A percentile compares a stretch with the other conserved stretches of the same genome.
Conservation (phyloP, 2,113 vertebrate genomes). For the Rhadina sibilatrix region DNA sequence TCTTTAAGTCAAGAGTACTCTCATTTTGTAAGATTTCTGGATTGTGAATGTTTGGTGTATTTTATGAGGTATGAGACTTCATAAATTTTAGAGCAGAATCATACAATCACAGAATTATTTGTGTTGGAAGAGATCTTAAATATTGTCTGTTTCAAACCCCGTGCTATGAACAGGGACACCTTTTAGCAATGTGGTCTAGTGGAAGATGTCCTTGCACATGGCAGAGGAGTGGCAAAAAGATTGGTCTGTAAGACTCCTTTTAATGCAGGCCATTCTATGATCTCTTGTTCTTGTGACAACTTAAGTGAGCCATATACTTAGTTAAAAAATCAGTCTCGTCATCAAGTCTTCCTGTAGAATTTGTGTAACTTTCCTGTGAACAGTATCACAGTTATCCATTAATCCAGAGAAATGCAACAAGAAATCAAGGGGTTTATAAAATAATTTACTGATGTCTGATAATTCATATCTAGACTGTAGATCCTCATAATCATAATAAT, state of each 20-base stretch:
- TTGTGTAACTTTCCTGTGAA: background rate
- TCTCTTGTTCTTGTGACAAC: background rate
- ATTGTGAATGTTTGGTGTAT: background rate
- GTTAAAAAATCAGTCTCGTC: background rate
- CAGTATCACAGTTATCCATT: background rate
- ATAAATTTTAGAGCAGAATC: background rate
- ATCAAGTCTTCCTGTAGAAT: background rate
- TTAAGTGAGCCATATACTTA: background rate
- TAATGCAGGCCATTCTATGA: background rate
- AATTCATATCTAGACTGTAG: background rate
- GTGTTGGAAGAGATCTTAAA: background rate
- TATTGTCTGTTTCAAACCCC: fast-evolving
- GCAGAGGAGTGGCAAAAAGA: background rate
- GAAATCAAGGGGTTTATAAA: background rate
- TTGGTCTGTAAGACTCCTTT: background rate
- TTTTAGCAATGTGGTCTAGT: background rate
- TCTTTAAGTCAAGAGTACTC: background rate
- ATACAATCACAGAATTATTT: background rate
- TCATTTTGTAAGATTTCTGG: background rate
- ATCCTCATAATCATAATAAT: background rate
- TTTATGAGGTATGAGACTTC: background rate
- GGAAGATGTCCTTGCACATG: background rate
- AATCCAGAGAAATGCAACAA: background rate
- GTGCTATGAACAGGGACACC: background rate
- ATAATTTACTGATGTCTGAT: background rate